A percentile compares a stretch with the other conserved stretches of the same genome.
phyloP scores from a whole-genome alignment of 2,888 invertebrate species.

The Chrysolina americana region DNA sequence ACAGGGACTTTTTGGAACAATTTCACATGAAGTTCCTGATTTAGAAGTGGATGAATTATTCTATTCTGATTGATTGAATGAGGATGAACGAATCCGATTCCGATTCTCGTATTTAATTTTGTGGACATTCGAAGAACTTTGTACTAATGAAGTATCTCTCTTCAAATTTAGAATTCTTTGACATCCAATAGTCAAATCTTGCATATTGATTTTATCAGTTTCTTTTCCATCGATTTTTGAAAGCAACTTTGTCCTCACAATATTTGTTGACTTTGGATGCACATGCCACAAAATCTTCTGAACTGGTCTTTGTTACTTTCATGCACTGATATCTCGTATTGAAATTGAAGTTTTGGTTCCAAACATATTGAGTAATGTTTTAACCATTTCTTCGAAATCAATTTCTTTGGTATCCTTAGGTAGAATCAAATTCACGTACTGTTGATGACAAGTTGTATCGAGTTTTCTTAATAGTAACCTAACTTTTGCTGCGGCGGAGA shows the following conservation, averaged over 20 bases:
- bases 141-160: not conserved
- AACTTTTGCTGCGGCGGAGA: not conserved
- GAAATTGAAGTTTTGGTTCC: not conserved
- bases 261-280: slow-evolving; percentile 8
- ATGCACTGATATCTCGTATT: slow-evolving; percentile 11
- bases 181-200: not conserved
- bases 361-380: not conserved
- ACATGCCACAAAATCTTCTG: not conserved
- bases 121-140: not conserved
- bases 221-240: slow-evolving; percentile 9
- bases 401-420: not conserved
- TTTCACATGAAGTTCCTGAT: too few species aligned
- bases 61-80: not conserved
- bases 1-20: not conserved
- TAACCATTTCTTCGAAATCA: not conserved
- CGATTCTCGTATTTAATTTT: not conserved
- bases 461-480: not conserved
- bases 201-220: not conserved
- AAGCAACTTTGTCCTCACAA: not conserved
- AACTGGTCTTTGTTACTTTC: not conserved
- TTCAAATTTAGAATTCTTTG: not conserved
- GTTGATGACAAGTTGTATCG: not conserved
- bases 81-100: not conserved
- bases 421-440: not conserved
- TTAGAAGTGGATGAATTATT: not conserved